These are phyloP conservation scores for Aleiodes sp. DNA, from an alignment of 1,140 invertebrate genomes.

Conservation along the genomic window DNA sequence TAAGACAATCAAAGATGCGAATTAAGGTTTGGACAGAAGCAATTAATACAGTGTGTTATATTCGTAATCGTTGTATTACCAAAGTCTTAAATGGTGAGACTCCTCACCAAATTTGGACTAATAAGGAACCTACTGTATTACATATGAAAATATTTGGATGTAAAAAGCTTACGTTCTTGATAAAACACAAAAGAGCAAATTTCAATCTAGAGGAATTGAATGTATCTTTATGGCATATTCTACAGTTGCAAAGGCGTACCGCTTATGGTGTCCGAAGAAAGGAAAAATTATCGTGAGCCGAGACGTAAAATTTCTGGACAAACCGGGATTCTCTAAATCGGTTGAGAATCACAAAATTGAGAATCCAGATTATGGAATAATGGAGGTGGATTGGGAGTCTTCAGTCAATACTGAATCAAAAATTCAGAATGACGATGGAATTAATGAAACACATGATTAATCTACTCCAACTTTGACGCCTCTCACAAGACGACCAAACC, in stretches of 20 bases:
- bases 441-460: too few species aligned
- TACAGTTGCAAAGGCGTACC: constrained; percentile 4
- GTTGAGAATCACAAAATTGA: neutral
- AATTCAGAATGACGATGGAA: too few species aligned
- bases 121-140: neutral
- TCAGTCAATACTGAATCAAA: too few species aligned
- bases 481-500: too few species aligned
- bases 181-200: neutral
- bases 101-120: neutral
- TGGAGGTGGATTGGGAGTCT: too few species aligned
- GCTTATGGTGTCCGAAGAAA: constrained; percentile 10
- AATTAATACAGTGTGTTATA: neutral
- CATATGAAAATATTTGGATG: neutral
- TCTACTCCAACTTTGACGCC: too few species aligned
- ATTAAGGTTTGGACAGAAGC: neutral
- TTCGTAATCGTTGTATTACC: neutral
- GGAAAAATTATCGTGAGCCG: neutral
- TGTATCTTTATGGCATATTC: neutral
- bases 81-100: neutral
- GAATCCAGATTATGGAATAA: neutral
- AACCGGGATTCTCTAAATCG: neutral
- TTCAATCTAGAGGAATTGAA: neutral
- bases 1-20: neutral
- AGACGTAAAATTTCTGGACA: neutral
- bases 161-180: constrained; percentile 20